Conservation (phyloP, 2,888 invertebrate genomes). For the Leptinotarsa haldemani region DNA sequence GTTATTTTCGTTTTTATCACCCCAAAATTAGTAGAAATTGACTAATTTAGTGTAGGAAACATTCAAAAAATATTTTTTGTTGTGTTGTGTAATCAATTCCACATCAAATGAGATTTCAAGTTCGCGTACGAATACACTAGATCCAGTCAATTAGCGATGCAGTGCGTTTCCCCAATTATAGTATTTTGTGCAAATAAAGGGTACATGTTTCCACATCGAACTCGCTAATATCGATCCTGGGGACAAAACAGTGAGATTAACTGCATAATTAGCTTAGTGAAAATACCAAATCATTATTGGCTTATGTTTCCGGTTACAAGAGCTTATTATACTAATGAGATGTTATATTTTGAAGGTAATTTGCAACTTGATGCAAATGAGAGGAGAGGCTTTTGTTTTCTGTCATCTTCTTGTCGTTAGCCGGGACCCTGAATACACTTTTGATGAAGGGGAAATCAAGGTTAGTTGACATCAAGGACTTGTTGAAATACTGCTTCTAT, state of each 20-base stretch:
- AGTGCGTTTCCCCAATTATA: not conserved
- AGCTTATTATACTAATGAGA: conserved; percentile 1
- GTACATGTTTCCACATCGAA: not conserved
- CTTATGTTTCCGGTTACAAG: not conserved
- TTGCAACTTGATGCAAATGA: not conserved
- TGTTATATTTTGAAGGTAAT: not conserved
- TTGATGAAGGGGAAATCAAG: too few species aligned
- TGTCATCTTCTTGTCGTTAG: not conserved
- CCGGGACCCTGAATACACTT: not conserved
- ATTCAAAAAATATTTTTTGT: too few species aligned
- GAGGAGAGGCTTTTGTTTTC: not conserved
- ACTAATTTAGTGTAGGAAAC: too few species aligned
- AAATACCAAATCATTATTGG: conserved; percentile 2
- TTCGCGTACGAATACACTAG: not conserved
- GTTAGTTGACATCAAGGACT: too few species aligned
- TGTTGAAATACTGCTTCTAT: too few species aligned
- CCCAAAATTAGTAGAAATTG: too few species aligned
- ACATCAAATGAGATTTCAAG: not conserved
- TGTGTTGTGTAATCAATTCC: too few species aligned
- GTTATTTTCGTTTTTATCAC: too few species aligned
- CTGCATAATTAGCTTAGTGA: not conserved
- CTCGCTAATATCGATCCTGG: not conserved
- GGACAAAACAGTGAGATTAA: not conserved
- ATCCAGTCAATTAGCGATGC: not conserved
- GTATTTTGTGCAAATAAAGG: not conserved